phyloP scores from a whole-genome alignment of 2,888 invertebrate species.

The Lochmaea capreae region DNA sequence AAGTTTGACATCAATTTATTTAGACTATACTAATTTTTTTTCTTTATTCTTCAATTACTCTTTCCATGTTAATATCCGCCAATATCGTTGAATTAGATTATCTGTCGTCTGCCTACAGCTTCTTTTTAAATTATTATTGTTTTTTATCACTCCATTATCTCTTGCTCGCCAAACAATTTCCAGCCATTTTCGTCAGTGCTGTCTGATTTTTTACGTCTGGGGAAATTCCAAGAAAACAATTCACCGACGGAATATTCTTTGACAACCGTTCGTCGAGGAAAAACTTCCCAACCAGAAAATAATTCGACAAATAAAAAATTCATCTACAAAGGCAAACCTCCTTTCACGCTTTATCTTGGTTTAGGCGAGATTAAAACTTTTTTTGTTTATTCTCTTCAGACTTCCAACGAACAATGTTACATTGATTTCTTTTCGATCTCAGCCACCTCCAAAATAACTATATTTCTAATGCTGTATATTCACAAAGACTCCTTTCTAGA shows the following conservation, averaged over 20 bases:
- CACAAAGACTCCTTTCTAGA: too few species aligned
- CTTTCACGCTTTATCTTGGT: neutral
- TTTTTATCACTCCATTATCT: neutral
- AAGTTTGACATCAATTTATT: too few species aligned
- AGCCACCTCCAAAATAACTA: too few species aligned
- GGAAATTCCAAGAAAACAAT: neutral
- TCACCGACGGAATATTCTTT: neutral
- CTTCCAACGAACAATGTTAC: too few species aligned
- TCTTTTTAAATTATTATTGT: neutral
- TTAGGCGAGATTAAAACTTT: neutral
- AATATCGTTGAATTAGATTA: too few species aligned
- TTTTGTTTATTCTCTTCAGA: neutral
- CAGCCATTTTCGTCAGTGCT: neutral
- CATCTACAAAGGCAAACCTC: neutral
- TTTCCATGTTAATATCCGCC: too few species aligned
- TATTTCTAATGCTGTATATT: too few species aligned
- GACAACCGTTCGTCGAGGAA: neutral
- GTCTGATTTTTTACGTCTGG: neutral
- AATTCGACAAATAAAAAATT: neutral
- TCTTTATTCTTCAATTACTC: too few species aligned
- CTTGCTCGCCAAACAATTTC: neutral
- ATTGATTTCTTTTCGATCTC: too few species aligned
- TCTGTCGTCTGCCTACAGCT: too few species aligned
- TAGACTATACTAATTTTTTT: too few species aligned
- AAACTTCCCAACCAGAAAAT: neutral